These are phyloP conservation scores for Nasonia longicornis DNA, from an alignment of 1,140 invertebrate species.

Conservation along the genomic window DNA sequence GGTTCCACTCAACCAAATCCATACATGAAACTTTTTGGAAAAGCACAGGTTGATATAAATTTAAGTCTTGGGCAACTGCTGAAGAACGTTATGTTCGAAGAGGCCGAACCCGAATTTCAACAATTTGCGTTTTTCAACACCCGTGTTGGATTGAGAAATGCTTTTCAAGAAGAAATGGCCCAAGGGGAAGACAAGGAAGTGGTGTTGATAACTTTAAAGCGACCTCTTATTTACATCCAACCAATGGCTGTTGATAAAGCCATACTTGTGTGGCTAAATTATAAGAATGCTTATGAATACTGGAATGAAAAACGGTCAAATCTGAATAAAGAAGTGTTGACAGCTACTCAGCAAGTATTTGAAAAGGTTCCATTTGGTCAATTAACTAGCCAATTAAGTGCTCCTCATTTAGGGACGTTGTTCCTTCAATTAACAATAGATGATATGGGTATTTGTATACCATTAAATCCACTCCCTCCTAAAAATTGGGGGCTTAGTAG, in stretches of 20 bases:
- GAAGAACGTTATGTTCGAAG: conserved; percentile 94
- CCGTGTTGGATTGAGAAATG: conserved; percentile 85
- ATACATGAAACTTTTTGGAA: conserved; percentile 88
- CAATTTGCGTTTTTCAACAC: conserved; percentile 98
- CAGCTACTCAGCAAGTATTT: conserved; percentile 83
- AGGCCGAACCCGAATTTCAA: conserved; percentile 96
- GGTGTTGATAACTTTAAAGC: conserved; percentile 89
- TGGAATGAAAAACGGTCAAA: conserved; percentile 96
- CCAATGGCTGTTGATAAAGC: conserved; percentile 96
- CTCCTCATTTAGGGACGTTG: conserved; percentile 86
- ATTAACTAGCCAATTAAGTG: conserved; percentile 78
- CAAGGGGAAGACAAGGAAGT: conserved; percentile 93
- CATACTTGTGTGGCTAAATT: conserved; percentile 97
- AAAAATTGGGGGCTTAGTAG: conserved; percentile 75
- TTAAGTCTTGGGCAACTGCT: conserved; percentile 94
- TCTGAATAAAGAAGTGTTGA: conserved; percentile 87
- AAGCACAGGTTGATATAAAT: conserved; percentile 94
- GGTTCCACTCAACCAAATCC: conserved; percentile 73
- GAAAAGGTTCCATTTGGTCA: conserved; percentile 84
- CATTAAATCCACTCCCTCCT: conserved; percentile 84
- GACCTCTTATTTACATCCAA: conserved; percentile 94
- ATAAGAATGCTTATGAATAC: conserved; percentile 98
- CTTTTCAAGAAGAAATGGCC: conserved; percentile 91
- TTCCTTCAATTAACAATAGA: conserved; percentile 95
- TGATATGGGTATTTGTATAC: conserved; percentile 96